Base-by-base conservation (phyloP, 2,888 invertebrate species). In the Vanessa cardui region DNA sequence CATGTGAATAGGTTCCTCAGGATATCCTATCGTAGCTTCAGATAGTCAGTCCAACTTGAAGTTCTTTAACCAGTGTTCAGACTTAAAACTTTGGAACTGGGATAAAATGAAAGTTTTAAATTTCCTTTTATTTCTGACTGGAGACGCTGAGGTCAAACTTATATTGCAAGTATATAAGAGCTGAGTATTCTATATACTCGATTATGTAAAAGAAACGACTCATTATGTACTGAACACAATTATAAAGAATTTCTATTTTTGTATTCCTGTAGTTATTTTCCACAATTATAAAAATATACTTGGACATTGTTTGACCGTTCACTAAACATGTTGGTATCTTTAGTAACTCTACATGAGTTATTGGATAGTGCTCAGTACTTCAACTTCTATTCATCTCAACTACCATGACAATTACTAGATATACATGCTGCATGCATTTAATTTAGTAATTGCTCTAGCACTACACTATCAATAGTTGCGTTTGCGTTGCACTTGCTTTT, bases 1-100 rank as follows among this genome's bases (percentile, higher is more conserved):
- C 86, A 81, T 80, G 78, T 83, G 83, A 85, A 84, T 84, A 66
- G 77, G 76, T 75, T 73, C 61, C 68, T 73, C 70, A 64, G 72
- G 71, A 72, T 72, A 50, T 52, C 44, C 59, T 59, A 66, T 66
- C 54, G 60, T 54, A 64, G 60, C 60, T 64, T 64, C 56, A 44
- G 52, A 61, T 60, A 68, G 64, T 58, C 60, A 49, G 64, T 60
- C 46, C 60, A 64, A 64, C 64, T 68, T 54, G 67, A 66, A 66
- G 39, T 66, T 64, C 69, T 72, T 49, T 61, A 69, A 68, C 68
- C 68, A 69, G 60, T 64, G 68, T 68, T 72, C 64, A 44, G 62
- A 69, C 70, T 68, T 69, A 68, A 69, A 71, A 70, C 68, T 73
- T 70, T 58, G 31, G 58, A 72, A 68, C 63, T 70, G 49, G 65